These are phyloP conservation scores for Halictus ligatus DNA, from an alignment of 2,888 invertebrate genomes.

Conservation along the genomic window DNA sequence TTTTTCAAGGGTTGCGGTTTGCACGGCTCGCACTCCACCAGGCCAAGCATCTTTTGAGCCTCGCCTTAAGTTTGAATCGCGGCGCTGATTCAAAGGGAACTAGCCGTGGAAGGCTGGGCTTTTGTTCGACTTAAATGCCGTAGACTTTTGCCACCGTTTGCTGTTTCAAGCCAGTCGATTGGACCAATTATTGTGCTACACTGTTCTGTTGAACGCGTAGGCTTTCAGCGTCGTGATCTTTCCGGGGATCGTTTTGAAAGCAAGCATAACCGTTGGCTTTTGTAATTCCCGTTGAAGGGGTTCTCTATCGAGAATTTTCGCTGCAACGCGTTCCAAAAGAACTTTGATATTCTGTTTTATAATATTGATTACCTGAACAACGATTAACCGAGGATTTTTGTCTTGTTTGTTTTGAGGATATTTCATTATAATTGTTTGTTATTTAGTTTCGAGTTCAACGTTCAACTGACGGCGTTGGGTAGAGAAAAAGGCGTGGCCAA, in stretches of 20 bases:
- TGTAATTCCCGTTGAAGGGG: not conserved
- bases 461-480: not conserved
- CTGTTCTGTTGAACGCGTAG: not conserved
- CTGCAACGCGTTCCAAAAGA: not conserved
- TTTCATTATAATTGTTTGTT: too few relatives aligned
- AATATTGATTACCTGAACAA: not conserved
- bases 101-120: not conserved
- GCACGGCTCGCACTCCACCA: conserved; percentile 3
- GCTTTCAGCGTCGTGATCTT: not conserved
- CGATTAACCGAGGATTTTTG: not conserved
- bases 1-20: conserved; percentile 48
- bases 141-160: not conserved
- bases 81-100: not conserved
- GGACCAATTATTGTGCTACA: not conserved
- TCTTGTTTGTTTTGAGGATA: too few relatives aligned
- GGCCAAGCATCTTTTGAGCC: conserved; percentile 23
- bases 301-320: not conserved
- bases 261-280: not conserved
- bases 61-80: conserved; percentile 10
- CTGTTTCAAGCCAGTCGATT: not conserved
- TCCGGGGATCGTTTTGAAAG: not conserved
- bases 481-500: too few relatives aligned
- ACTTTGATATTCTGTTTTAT: not conserved
- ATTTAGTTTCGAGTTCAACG: too few relatives aligned
- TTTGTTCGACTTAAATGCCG: not conserved